A percentile compares a stretch with the other conserved stretches of the same genome.
Conservation (phyloP, 2,113 vertebrate genomes). For the Pontoporia blainvillei region DNA sequence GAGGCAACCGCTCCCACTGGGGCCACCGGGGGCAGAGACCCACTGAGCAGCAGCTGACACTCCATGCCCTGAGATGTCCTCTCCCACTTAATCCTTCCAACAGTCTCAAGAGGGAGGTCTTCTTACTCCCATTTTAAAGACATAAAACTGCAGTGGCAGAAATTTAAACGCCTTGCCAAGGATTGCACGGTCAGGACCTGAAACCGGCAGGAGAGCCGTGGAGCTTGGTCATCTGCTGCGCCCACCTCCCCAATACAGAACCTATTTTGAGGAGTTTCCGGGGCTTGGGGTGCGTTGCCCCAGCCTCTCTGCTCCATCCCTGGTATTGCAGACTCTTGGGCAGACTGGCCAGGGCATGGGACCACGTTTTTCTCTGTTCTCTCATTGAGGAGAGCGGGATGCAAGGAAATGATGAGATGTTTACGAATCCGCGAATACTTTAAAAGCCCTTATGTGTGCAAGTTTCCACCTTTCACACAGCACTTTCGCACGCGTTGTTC, state of each 20-base stretch:
- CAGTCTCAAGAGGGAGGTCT: not conserved
- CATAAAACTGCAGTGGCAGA: not conserved
- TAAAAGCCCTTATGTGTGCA: not conserved
- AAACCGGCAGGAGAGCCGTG: accelerated
- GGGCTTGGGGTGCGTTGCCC: accelerated
- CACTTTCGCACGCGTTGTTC: accelerated
- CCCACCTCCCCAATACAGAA: accelerated
- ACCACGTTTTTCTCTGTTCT: not conserved
- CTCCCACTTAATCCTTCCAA: not conserved
- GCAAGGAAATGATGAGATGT: not conserved
- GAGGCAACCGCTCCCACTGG: not conserved
- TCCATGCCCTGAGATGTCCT: not conserved
- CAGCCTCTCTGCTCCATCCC: not conserved
- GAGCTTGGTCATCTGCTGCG: accelerated
- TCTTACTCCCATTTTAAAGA: not conserved
- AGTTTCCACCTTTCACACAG: not conserved
- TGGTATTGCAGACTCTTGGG: not conserved
- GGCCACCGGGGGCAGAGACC: not conserved
- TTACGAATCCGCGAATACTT: not conserved
- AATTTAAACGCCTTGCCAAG: not conserved
- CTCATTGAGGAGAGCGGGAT: not conserved
- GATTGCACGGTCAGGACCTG: accelerated
- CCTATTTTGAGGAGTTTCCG: accelerated
- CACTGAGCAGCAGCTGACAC: accelerated
- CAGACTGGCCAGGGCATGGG: not conserved